phyloP scores from a whole-genome alignment of 1,140 invertebrate species.

The Laodelphax striatellus region DNA sequence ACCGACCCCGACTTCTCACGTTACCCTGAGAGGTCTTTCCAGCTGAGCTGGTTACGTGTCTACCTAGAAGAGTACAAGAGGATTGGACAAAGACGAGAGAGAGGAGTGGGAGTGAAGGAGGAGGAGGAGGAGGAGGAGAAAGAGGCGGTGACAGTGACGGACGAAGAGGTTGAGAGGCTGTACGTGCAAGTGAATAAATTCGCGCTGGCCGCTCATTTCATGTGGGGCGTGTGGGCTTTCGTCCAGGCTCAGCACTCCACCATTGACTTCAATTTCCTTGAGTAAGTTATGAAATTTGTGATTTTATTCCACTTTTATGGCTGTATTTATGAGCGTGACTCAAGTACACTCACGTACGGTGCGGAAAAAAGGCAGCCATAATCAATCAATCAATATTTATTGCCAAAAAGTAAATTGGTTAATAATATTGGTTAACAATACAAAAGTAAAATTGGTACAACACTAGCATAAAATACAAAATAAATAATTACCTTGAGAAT shows the following conservation, averaged over 20 bases:
- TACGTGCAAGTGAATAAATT: constrained; percentile 72
- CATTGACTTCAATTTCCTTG: constrained; percentile 90
- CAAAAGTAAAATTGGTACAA: no score
- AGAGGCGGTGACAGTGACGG: constrained; percentile 25
- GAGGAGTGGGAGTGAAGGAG: no score
- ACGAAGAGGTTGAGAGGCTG: constrained; percentile 51
- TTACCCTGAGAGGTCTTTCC: constrained; percentile 71
- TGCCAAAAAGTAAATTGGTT: no score
- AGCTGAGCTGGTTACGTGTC: constrained; percentile 64
- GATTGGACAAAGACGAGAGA: constrained; percentile 9
- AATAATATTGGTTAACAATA: no score
- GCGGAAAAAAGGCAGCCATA: no score
- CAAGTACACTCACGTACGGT: no score
- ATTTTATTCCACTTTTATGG: no score
- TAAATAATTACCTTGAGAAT: no score
- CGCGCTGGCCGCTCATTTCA: constrained; percentile 67
- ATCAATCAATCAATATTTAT: no score
- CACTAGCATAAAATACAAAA: no score
- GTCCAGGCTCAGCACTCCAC: constrained; percentile 81
- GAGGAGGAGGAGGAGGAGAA: background rate
- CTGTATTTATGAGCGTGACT: no score
- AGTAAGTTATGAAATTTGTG: constrained; percentile 40
- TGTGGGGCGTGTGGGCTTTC: constrained; percentile 89
- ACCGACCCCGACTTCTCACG: constrained; percentile 59
- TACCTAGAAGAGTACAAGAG: constrained; percentile 57